Evolutionary conservation across 2,888 invertebrate genomes (phyloP).

Genomic region (Agrilus mali): DNA sequence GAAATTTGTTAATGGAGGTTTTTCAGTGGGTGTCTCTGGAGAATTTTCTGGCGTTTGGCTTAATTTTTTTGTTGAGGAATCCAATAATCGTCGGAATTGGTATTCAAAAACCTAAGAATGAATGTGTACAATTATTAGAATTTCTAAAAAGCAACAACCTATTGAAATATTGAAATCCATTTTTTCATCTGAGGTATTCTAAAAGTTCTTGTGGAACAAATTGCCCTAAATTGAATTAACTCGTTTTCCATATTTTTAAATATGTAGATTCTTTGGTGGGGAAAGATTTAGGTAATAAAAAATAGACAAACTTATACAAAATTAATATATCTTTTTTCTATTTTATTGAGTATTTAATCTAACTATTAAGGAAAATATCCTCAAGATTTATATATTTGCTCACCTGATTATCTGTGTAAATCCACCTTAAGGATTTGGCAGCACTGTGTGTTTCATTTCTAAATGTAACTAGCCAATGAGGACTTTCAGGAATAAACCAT

Average conservation of each 20-base stretch:
- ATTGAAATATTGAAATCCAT: background rate
- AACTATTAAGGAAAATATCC: too few species aligned
- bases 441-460: slow-evolving; percentile 26
- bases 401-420: slow-evolving; percentile 34
- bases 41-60: background rate
- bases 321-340: too few species aligned
- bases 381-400: slow-evolving; percentile 7
- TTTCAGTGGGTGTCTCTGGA: slow-evolving; percentile 6
- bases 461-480: slow-evolving; percentile 42
- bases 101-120: slow-evolving; percentile 15
- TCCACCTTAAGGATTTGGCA: slow-evolving; percentile 32
- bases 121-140: background rate
- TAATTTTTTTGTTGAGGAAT: slow-evolving; percentile 9
- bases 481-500: slow-evolving; percentile 41
- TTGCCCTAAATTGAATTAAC: too few species aligned
- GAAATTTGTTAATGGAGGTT: slow-evolving; percentile 11
- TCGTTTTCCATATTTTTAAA: too few species aligned
- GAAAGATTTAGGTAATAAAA: too few species aligned
- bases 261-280: too few species aligned
- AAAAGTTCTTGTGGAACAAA: too few species aligned
- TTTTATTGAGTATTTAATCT: too few species aligned
- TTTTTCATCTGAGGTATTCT: too few species aligned
- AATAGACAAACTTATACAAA: too few species aligned
- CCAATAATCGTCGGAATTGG: slow-evolving; percentile 17
- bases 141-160: background rate